Evolutionary conservation across 35 echinoderm and acorn worm species (phyloP).

Genomic region (Holothuria glaberrima): DNA sequence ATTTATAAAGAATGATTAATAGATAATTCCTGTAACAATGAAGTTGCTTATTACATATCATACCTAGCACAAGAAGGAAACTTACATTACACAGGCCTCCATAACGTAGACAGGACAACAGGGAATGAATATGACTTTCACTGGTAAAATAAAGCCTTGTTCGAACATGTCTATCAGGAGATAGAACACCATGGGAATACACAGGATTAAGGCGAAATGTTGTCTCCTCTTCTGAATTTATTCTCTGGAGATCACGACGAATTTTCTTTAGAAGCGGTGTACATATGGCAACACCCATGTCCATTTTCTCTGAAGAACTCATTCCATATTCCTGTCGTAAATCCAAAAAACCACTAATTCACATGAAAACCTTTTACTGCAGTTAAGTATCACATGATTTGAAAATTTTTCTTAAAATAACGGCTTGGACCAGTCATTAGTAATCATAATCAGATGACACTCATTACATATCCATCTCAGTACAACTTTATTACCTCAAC

Average conservation of each 20-base stretch:
- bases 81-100: constrained; percentile 96
- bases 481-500: too few relatives aligned
- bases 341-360: background rate
- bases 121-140: constrained; percentile 97
- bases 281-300: constrained; percentile 90
- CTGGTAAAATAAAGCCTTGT: constrained; percentile 98
- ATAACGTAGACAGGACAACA: constrained; percentile 84
- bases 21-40: too few relatives aligned
- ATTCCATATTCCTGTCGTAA: constrained; percentile 90
- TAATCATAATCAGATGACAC: too few relatives aligned
- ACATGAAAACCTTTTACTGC: too few relatives aligned
- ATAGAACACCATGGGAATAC: constrained; percentile 90
- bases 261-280: constrained; percentile 94
- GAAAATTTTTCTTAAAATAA: too few relatives aligned
- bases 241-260: constrained; percentile 81
- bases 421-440: too few relatives aligned
- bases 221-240: constrained; percentile 90
- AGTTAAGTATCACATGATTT: too few relatives aligned
- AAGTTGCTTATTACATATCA: too few relatives aligned
- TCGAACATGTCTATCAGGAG: constrained; percentile 94
- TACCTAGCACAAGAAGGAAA: too few relatives aligned
- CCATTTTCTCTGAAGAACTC: constrained; percentile 79
- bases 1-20: too few relatives aligned
- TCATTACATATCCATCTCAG: too few relatives aligned
- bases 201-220: constrained; percentile 87